A percentile compares a stretch with the other conserved stretches of the same genome.
Conservation (phyloP, 2,113 vertebrate genomes). For the Xenus cinereus region DNA sequence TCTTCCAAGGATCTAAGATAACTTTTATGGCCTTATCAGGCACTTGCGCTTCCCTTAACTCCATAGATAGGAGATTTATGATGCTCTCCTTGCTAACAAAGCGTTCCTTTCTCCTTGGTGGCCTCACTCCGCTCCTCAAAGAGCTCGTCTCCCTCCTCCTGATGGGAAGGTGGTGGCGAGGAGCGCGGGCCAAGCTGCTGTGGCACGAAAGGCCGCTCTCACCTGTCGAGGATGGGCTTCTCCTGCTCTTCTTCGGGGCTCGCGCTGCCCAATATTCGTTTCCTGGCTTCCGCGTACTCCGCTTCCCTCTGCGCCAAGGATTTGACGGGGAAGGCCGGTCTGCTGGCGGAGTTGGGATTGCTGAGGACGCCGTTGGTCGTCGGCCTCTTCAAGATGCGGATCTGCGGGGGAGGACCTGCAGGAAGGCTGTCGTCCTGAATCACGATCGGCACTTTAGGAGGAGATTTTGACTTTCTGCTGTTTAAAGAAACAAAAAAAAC, state of each 20-base stretch:
- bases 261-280: conserved; percentile 93
- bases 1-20: background rate
- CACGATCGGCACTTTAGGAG: conserved; percentile 88
- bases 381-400: conserved; percentile 95
- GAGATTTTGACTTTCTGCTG: conserved; percentile 86
- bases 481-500: background rate
- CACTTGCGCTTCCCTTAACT: background rate
- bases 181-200: fast-evolving
- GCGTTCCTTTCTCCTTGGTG: fast-evolving
- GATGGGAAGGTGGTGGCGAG: fast-evolving
- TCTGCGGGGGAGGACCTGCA: conserved; percentile 88
- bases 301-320: conserved; percentile 95
- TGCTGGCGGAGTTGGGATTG: conserved; percentile 76
- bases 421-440: conserved; percentile 94
- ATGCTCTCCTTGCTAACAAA: background rate
- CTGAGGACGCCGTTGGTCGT: conserved; percentile 88
- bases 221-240: conserved; percentile 88
- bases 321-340: conserved; percentile 88
- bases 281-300: conserved; percentile 94
- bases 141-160: fast-evolving
- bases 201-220: background rate
- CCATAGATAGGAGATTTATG: fast-evolving
- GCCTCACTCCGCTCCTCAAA: fast-evolving
- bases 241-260: conserved; percentile 91
- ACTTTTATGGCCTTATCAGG: fast-evolving